A percentile compares a stretch with the other conserved stretches of the same genome.
phyloP scores from a whole-genome alignment of 1,140 invertebrate genomes.

The Apis dorsata region DNA sequence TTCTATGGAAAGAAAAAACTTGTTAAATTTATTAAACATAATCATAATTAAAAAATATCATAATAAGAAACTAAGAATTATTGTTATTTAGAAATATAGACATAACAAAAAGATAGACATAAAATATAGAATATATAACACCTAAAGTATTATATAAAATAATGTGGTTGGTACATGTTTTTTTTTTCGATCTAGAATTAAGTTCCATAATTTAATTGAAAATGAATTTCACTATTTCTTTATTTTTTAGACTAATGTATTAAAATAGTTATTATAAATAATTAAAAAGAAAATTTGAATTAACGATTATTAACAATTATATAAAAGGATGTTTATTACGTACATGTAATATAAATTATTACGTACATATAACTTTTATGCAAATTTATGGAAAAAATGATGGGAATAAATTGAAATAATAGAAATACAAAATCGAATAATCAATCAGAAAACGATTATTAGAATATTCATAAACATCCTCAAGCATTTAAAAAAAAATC shows the following conservation, averaged over 20 bases:
- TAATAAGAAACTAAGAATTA: neutral
- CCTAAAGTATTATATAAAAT: neutral
- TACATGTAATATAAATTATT: too few relatives aligned
- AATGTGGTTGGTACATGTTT: too few relatives aligned
- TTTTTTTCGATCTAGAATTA: neutral
- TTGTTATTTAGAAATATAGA: neutral
- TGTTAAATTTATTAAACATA: too few relatives aligned
- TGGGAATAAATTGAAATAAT: neutral
- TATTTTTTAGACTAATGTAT: neutral
- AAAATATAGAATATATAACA: neutral
- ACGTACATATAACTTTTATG: too few relatives aligned
- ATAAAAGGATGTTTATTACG: neutral
- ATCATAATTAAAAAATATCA: too few relatives aligned
- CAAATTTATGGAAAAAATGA: neutral
- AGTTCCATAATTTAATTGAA: neutral
- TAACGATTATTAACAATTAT: neutral
- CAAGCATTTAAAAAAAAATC: neutral
- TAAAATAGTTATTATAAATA: neutral
- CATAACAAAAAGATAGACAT: neutral
- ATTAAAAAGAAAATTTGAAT: neutral
- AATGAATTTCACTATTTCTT: neutral
- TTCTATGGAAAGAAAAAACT: neutral
- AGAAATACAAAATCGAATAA: neutral
- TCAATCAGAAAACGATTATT: neutral
- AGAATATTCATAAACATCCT: neutral